Conservation (phyloP, 2,888 invertebrate species). For the Mythimna ferrago region DNA sequence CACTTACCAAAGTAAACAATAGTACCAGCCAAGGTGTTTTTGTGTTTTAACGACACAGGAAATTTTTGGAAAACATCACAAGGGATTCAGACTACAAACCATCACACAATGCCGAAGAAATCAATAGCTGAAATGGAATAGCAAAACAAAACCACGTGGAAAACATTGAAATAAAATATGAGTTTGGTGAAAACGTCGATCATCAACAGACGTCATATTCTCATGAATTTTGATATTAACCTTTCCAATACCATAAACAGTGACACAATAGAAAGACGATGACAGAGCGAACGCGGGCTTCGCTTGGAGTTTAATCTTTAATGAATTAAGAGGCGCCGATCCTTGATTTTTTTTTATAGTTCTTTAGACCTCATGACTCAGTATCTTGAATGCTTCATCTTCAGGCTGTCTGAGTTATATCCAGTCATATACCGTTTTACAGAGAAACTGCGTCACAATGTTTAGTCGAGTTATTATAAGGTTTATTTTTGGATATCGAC, state of each 20-base stretch:
- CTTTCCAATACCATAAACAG: no score
- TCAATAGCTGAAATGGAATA: neutral
- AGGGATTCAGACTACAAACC: neutral
- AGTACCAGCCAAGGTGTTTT: neutral
- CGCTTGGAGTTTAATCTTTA: no score
- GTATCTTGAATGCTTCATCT: constrained; percentile 29
- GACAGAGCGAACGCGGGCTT: no score
- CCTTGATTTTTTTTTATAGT: constrained; percentile 21
- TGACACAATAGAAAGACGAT: no score
- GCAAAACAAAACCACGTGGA: constrained; percentile 29
- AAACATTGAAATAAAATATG: constrained; percentile 10
- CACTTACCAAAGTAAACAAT: constrained; percentile 6
- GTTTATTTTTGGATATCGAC: constrained; percentile 49
- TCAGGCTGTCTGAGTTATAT: constrained; percentile 40
- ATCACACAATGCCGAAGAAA: neutral
- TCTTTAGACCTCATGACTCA: constrained; percentile 37
- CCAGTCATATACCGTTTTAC: constrained; percentile 35
- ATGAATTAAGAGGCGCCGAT: neutral
- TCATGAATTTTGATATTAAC: constrained; percentile 10
- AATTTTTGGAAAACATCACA: neutral
- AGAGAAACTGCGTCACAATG: constrained; percentile 39
- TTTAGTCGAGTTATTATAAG: constrained; percentile 43
- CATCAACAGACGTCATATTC: constrained; percentile 8
- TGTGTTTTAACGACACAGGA: neutral
- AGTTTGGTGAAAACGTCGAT: neutral